A percentile compares a stretch with the other conserved stretches of the same genome.
Conservation (phyloP, 30 jellyfish, hydroid and myxozoan species). For the Cassiopea xamachana region DNA sequence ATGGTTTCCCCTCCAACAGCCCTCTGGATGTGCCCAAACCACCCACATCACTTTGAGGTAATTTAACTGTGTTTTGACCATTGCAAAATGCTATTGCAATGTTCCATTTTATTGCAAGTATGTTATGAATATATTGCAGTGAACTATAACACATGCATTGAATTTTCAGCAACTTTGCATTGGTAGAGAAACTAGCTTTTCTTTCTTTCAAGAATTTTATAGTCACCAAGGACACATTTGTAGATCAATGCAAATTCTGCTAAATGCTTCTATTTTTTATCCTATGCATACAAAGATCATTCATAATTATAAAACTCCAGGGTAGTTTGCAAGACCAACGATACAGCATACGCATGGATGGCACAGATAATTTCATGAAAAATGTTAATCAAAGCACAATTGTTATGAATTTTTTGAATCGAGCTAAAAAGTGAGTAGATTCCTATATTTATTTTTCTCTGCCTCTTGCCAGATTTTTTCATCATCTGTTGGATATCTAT, state of each 20-base stretch:
- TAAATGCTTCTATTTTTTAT: no score
- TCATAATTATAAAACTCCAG: not conserved
- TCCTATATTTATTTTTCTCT: not conserved
- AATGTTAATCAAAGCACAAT: conserved; percentile 79
- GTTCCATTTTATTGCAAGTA: not conserved
- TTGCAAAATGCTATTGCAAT: not conserved
- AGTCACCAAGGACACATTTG: no score
- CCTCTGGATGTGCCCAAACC: conserved; percentile 98
- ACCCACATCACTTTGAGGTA: conserved; percentile 96
- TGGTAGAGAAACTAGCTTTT: no score
- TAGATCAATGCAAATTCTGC: no score
- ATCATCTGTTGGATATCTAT: no score
- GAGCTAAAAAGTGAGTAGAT: conserved; percentile 82
- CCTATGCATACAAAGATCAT: not conserved
- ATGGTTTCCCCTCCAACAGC: conserved; percentile 94
- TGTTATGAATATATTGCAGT: no score
- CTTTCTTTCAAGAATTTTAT: no score
- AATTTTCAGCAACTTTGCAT: no score
- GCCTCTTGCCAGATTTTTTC: not conserved
- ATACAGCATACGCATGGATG: conserved; percentile 82
- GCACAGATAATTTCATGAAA: conserved; percentile 74
- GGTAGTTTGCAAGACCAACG: conserved; percentile 59
- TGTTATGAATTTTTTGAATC: conserved; percentile 71
- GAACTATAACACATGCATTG: no score
- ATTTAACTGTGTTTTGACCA: not conserved